Evolutionary conservation across 1,140 invertebrate genomes (phyloP).

Genomic region (Achroia grisella): DNA sequence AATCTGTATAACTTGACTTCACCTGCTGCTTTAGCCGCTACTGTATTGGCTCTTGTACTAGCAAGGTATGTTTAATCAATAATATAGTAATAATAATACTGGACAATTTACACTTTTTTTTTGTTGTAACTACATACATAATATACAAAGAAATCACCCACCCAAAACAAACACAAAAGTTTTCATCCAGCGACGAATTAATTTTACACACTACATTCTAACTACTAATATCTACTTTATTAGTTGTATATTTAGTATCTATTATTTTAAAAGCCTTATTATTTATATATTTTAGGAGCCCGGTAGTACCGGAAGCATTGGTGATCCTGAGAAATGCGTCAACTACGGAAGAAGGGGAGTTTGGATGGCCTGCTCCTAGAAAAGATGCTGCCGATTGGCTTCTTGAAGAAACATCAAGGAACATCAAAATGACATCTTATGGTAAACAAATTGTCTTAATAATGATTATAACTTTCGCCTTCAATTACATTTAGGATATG

Average conservation of each 20-base stretch:
- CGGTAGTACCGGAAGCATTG: conserved; percentile 71
- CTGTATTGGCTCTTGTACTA: conserved; percentile 73
- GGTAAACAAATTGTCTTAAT: conserved; percentile 25
- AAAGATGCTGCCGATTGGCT: conserved; percentile 76
- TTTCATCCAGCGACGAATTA: conserved; percentile 1
- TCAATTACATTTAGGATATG: no score
- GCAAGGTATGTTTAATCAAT: conserved; percentile 45
- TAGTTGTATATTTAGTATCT: no score
- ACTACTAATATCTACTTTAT: no score
- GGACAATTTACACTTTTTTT: no score
- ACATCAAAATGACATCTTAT: conserved; percentile 62
- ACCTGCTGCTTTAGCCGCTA: conserved; percentile 73
- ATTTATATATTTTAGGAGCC: conserved; percentile 54
- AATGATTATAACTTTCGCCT: background rate
- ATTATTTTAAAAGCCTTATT: no score
- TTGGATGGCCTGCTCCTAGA: conserved; percentile 76
- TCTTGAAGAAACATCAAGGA: conserved; percentile 72
- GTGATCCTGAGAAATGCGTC: conserved; percentile 74
- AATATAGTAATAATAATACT: no score
- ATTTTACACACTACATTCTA: no score
- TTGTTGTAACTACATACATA: no score
- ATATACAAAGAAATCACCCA: no score
- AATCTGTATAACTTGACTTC: conserved; percentile 71
- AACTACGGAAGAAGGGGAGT: conserved; percentile 78
- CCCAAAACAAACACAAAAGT: no score